A percentile compares a stretch with the other conserved stretches of the same genome.
phyloP scores from a whole-genome alignment of 2,113 vertebrate genomes.

The Stigmatopora argus region DNA sequence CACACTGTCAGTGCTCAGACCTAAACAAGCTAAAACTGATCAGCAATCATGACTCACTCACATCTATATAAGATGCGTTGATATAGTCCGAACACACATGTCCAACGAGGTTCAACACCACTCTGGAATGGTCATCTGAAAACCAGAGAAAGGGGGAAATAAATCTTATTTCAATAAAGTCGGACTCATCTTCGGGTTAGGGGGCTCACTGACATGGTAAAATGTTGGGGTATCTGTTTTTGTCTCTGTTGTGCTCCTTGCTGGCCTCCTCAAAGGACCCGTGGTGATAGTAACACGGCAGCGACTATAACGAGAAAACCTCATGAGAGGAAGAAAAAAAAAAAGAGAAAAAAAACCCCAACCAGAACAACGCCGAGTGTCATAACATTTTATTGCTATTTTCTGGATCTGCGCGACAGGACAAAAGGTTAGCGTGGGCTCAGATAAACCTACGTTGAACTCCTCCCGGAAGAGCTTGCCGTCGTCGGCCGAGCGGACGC shows the following conservation, averaged over 20 bases:
- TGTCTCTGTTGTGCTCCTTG: constrained; percentile 88
- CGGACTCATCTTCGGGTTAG: constrained; percentile 22
- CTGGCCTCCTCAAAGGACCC: constrained; percentile 86
- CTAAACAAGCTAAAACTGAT: background rate
- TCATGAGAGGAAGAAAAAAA: constrained; percentile 31
- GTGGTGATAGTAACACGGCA: constrained; percentile 80
- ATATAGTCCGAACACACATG: constrained; percentile 82
- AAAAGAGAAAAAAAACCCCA: constrained; percentile 34
- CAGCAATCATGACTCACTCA: constrained; percentile 71
- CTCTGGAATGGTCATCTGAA: constrained; percentile 87
- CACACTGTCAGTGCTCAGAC: background rate
- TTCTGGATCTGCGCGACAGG: constrained; percentile 26
- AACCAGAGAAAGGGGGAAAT: constrained; percentile 14
- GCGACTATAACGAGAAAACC: constrained; percentile 70
- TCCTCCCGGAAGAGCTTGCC: constrained; percentile 89
- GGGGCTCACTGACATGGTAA: constrained; percentile 82
- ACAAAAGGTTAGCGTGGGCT: background rate
- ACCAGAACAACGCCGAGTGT: constrained; percentile 31
- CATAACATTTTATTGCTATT: constrained; percentile 42
- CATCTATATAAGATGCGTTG: constrained; percentile 90
- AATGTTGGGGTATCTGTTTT: constrained; percentile 96
- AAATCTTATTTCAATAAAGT: constrained; percentile 20
- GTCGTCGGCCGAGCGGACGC: constrained; percentile 82
- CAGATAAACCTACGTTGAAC: constrained; percentile 78
- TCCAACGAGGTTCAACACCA: constrained; percentile 77